These are phyloP conservation scores for Diacarnus erythraeanus DNA, from an alignment of 37 sponge, comb jelly and placozoan species.

Conservation along the genomic window DNA sequence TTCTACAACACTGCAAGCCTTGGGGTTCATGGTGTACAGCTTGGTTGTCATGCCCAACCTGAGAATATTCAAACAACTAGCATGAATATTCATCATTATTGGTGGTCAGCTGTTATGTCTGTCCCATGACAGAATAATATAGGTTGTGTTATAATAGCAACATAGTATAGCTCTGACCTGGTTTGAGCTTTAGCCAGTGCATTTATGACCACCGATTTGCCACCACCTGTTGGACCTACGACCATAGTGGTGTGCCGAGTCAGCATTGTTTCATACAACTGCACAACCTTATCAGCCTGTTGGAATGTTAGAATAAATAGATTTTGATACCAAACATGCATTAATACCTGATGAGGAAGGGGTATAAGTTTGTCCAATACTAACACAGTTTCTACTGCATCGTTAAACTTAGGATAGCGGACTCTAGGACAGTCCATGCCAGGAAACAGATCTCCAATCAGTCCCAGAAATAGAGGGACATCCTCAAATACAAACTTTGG, in stretches of 20 bases:
- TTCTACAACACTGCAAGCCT: slow-evolving; percentile 95
- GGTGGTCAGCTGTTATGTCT: too few relatives aligned
- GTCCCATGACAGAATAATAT: too few relatives aligned
- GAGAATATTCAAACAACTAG: neutral
- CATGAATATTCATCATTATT: too few relatives aligned
- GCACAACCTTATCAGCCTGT: slow-evolving; percentile 96
- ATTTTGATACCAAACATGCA: neutral
- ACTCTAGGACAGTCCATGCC: slow-evolving; percentile 99
- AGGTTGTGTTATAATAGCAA: too few relatives aligned
- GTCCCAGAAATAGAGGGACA: slow-evolving; percentile 97
- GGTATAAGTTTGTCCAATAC: slow-evolving; percentile 80
- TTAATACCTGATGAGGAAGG: slow-evolving; percentile 84
- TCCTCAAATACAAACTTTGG: slow-evolving; percentile 99
- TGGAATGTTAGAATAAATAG: too few relatives aligned
- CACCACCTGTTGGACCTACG: slow-evolving; percentile 99
- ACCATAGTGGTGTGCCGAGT: slow-evolving; percentile 99
- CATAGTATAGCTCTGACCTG: slow-evolving; percentile 69
- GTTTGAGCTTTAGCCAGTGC: slow-evolving; percentile 95
- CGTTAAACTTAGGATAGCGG: slow-evolving; percentile 98
- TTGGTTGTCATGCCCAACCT: slow-evolving; percentile 88
- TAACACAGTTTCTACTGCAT: slow-evolving; percentile 92
- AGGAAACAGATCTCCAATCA: slow-evolving; percentile 98
- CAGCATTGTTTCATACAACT: slow-evolving; percentile 99
- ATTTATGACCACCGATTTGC: slow-evolving; percentile 97
- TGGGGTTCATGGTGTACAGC: slow-evolving; percentile 95